Evolutionary conservation across 2,113 vertebrate species (phyloP), one percentile per base, ranked within the genome.

Genomic region (Pandion haliaetus): DNA sequence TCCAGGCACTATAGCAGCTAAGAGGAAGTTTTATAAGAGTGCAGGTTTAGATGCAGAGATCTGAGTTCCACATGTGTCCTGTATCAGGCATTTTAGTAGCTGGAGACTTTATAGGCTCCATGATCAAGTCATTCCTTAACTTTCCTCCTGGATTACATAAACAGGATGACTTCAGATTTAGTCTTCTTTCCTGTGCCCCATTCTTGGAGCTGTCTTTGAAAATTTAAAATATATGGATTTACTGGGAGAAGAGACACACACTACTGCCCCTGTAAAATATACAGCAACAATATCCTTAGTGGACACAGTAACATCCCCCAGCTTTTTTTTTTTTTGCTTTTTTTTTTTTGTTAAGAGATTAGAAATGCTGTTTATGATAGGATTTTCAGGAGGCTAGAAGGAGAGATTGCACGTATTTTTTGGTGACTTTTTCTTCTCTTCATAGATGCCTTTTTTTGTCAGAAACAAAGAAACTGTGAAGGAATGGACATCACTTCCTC

Each of bases 361-460:
- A 65, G 14, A 94, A 85, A 47, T 29, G 38, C 11, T 65, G 14
- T 45, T 70, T 55, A 38, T 42, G 8, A 24, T 3, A 29, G 14
- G 14, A 20, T 76, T 88, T 88, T 69, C 50, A 45, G 26, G 6
- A 86, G 23, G 5, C 19, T 86, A 24, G 50, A 66, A 79, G 8
- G 14, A 17, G 13, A 61, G 25, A 26, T 32, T 45, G 14, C 3
- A 26, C 45, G 8, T 19, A 49, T 49, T 55, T 82, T 58, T 72
- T 42, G 5, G 34, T 63, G 8, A 38, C 6, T 4, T 58, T 59
- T 59, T 20, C 5, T 7, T 86, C 49, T 15, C 8, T 32, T 79
- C 2, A 1, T n/a, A 55, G 26, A 8, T 28, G 26, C 1, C 6
- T 7, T 79, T 54, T 49, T 61, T 38, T 2, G 3, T 52, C 40